phyloP scores from a whole-genome alignment of 2,888 invertebrate species.

The Torymus tubicola region DNA sequence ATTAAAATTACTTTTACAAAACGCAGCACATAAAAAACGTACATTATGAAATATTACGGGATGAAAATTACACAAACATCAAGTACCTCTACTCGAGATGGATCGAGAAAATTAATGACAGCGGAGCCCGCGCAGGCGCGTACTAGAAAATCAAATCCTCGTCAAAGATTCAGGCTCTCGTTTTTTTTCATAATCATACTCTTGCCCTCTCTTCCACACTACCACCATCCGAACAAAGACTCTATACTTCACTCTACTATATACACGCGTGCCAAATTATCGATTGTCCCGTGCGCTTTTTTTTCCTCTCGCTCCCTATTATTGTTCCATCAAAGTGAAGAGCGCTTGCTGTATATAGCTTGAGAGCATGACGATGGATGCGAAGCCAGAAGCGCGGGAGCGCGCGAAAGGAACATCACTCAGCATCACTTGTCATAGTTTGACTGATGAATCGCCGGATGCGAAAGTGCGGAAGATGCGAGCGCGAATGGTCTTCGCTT shows the following conservation, averaged over 20 bases:
- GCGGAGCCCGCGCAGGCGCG: not conserved
- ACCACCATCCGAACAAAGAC: too few species aligned
- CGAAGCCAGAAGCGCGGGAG: slow-evolving; percentile 17
- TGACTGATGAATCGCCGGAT: slow-evolving; percentile 53
- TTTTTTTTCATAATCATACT: slow-evolving; percentile 4
- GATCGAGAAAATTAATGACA: too few species aligned
- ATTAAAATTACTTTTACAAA: too few species aligned
- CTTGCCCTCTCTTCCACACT: too few species aligned
- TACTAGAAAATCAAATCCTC: slow-evolving; percentile 23
- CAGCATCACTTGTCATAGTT: slow-evolving; percentile 57
- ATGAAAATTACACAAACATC: too few species aligned
- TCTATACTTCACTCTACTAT: too few species aligned
- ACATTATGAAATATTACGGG: too few species aligned
- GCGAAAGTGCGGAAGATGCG: slow-evolving; percentile 38
- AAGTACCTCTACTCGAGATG: too few species aligned
- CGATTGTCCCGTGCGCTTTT: slow-evolving; percentile 23
- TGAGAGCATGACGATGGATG: slow-evolving; percentile 37
- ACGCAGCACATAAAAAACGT: too few species aligned
- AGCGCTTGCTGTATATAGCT: not conserved
- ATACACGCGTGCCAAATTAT: slow-evolving; percentile 21
- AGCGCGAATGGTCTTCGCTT: slow-evolving; percentile 21
- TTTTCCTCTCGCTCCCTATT: slow-evolving; percentile 8
- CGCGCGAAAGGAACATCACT: slow-evolving; percentile 52
- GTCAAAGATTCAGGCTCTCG: slow-evolving; percentile 2
- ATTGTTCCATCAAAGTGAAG: slow-evolving; percentile 50